phyloP scores from a whole-genome alignment of 2,113 vertebrate species.

The Odontesthes bonariensis region DNA sequence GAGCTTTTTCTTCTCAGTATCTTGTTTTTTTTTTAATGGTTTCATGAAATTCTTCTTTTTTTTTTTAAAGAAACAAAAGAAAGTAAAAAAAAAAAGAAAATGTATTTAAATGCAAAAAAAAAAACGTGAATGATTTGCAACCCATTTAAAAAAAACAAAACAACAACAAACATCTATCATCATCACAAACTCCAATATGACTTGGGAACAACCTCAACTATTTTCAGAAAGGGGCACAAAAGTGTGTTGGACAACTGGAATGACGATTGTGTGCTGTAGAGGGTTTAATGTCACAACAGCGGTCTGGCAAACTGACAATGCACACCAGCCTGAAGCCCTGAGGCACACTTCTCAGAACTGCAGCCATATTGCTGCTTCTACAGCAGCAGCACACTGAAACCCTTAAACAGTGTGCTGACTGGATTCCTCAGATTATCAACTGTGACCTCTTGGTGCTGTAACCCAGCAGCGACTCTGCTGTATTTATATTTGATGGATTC shows the following conservation, averaged over 20 bases:
- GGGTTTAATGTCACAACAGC: slow-evolving; percentile 76
- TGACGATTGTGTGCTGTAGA: slow-evolving; percentile 64
- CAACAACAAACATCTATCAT: slow-evolving; percentile 5
- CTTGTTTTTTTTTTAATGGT: not conserved
- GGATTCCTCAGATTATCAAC: slow-evolving; percentile 41
- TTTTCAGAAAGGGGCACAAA: slow-evolving; percentile 71
- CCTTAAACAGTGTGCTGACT: slow-evolving; percentile 34
- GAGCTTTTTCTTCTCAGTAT: not conserved
- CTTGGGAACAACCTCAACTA: slow-evolving; percentile 36
- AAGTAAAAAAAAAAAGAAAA: not conserved
- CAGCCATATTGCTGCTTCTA: slow-evolving; percentile 53
- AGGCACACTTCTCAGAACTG: slow-evolving; percentile 57
- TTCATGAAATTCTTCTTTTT: not conserved
- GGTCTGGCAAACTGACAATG: slow-evolving; percentile 55
- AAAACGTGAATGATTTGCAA: not conserved
- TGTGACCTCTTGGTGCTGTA: slow-evolving; percentile 27
- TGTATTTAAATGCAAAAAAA: not conserved
- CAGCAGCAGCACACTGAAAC: slow-evolving; percentile 23
- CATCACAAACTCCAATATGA: slow-evolving; percentile 12
- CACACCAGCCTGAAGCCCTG: slow-evolving; percentile 55
- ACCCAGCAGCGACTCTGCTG: slow-evolving; percentile 18
- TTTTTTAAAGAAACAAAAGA: not conserved
- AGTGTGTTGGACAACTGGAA: slow-evolving; percentile 77
- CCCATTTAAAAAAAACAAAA: not conserved
- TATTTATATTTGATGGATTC: slow-evolving; percentile 35